Base-by-base conservation (phyloP, 2,888 invertebrate genomes). In the Zygogramma bicolorata region DNA sequence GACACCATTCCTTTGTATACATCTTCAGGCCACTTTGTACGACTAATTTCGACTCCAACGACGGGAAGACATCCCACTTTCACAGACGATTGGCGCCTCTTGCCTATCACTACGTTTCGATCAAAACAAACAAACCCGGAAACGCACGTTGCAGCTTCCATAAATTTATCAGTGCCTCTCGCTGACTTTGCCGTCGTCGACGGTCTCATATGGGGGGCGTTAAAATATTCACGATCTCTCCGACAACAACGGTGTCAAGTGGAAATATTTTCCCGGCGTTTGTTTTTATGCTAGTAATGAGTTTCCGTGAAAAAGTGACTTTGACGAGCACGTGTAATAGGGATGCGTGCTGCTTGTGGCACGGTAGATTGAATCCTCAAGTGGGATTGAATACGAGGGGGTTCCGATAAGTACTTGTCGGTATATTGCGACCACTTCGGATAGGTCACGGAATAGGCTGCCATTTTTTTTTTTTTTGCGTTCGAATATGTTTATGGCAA, bases 241-340 rank as follows among this genome's bases (percentile, higher is more conserved):
- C 13, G 53, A 53, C 53, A 53, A 53, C 53, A 53, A 53, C 53
- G 53, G 27, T 53, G 53, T 53, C 53, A 53, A 53, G 53, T 53
- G 53, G 27, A 25, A 53, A 27, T 27, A 53, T 53, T 53, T 53
- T 53, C 27, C 53, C 7, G 27, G 5, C 27, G 25, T 22, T 53
- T 53, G 53, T 53, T 53, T 53, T 22, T 53, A 8, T 53, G 13
- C 27, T 53, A 25, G 25, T 53, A 25, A 53, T 53, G 25, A 53
- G 53, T n/a, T 53, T 53, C 25, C n/a, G 25, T 53, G 53, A 27
- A 53, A 53, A n/a, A 53, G 18, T 10, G 20, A 46, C 8, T 46
- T 46, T 46, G 46, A 46, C 46, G 3, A 15, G 46, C 46, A 46
- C n/a, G n/a, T 46, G 15, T 46, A 46, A 46, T 46, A 20, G 10